These are phyloP conservation scores for Drosophila prosaltans DNA, from an alignment of 1,140 invertebrate genomes.

Conservation along the genomic window DNA sequence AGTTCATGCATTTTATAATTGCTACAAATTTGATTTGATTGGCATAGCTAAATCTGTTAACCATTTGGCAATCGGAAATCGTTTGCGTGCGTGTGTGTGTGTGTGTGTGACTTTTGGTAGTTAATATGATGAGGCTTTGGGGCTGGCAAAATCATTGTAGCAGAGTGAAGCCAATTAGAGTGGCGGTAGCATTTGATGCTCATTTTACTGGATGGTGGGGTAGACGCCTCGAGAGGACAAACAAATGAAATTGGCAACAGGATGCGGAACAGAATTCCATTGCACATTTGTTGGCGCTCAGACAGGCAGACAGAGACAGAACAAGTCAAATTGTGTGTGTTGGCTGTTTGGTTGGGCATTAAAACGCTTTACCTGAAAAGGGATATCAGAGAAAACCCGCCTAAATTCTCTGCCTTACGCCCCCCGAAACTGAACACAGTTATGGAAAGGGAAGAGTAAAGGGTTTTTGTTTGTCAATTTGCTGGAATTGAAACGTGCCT, in stretches of 20 bases:
- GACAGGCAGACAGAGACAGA: no score
- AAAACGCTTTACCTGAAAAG: conserved; percentile 28
- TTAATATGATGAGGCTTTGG: conserved; percentile 69
- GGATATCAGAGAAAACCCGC: conserved; percentile 27
- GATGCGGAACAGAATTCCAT: conserved; percentile 26
- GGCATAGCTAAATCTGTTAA: not conserved
- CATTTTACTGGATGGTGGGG: conserved; percentile 22
- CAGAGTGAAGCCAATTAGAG: conserved; percentile 71
- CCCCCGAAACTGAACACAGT: not conserved
- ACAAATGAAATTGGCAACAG: conserved; percentile 16
- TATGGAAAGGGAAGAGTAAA: not conserved
- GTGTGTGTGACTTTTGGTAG: conserved; percentile 20
- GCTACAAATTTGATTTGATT: not conserved
- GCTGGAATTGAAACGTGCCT: conserved; percentile 57
- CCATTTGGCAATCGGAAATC: not conserved
- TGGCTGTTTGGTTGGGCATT: conserved; percentile 48
- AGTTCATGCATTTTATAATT: not conserved
- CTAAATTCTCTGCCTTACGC: conserved; percentile 24
- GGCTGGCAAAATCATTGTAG: conserved; percentile 72
- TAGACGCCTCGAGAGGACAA: conserved; percentile 18
- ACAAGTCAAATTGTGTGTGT: conserved; percentile 60
- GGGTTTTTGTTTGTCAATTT: conserved; percentile 73
- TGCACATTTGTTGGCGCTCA: conserved; percentile 53
- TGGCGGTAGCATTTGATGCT: conserved; percentile 21
- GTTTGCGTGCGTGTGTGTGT: not conserved